Evolutionary conservation across 1,140 invertebrate species (phyloP).

Genomic region (Drosophila ohnishii): DNA sequence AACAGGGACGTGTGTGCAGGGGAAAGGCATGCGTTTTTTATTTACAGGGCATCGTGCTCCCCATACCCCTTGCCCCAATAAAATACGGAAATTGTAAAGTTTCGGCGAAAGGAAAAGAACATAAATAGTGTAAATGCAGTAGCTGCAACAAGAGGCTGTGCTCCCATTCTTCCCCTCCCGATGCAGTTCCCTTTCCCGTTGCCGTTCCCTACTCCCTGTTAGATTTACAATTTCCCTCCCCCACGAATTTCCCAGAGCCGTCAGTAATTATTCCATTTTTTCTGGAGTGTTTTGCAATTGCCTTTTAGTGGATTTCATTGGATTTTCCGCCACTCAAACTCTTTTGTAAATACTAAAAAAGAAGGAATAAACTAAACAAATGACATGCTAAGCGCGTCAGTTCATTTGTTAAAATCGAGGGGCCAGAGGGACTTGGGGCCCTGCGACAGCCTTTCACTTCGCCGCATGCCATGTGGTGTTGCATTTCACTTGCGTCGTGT

Average conservation of each 20-base stretch:
- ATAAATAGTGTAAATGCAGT: conserved; percentile 34
- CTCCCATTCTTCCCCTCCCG: conserved; percentile 15
- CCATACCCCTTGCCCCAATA: conserved; percentile 4
- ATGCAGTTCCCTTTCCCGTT: conserved; percentile 2
- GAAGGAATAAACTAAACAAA: conserved; percentile 51
- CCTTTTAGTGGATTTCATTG: conserved; percentile 21
- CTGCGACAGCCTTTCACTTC: conserved; percentile 72
- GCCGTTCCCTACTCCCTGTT: conserved; percentile 14
- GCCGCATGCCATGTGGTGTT: conserved; percentile 62
- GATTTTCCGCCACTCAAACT: conserved; percentile 14
- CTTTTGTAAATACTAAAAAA: conserved; percentile 16
- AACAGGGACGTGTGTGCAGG: conserved; percentile 30
- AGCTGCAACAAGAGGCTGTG: conserved; percentile 8
- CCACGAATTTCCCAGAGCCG: conserved; percentile 16
- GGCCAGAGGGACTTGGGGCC: conserved; percentile 8
- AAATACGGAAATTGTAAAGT: conserved; percentile 76
- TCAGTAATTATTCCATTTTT: conserved; percentile 44
- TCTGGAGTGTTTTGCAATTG: conserved; percentile 32
- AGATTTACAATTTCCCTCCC: conserved; percentile 66
- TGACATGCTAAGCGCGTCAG: conserved; percentile 68
- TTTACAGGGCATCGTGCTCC: conserved; percentile 49
- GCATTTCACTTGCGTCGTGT: conserved; percentile 68
- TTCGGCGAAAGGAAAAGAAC: conserved; percentile 48
- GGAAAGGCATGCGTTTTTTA: conserved; percentile 61
- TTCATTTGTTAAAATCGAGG: conserved; percentile 65